Evolutionary conservation across 1,140 invertebrate species (phyloP), one percentile per base, ranked within the genome.

Genomic region (Gryllus bimaculatus): DNA sequence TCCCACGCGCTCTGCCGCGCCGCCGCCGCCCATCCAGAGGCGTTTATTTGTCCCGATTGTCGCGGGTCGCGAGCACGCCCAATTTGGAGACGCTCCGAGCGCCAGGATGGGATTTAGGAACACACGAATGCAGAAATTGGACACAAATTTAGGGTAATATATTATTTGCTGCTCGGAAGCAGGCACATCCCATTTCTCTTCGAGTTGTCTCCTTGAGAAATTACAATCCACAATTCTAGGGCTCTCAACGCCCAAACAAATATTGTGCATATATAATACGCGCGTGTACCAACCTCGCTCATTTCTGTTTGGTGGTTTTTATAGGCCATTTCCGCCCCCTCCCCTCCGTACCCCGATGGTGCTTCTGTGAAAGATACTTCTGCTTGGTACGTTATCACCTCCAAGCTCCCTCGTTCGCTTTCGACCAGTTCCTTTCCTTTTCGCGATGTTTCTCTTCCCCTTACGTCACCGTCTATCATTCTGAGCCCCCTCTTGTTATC

Each of bases 101-200:
- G 54, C 54, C 18, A 66, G 10, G 54, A 18, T 13, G 26, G 54
- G 54, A 66, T 66, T 66, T 66, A 66, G 54, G 10, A 18, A 66
- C 54, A 66, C 54, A 66, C 10, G 18, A 66, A 66, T 66, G 54
- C 54, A 66, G 54, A 66, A 66, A 66, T 66, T 66, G 54, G 54
- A 66, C 54, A 18, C 54, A 66, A 66, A 66, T 66, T 66, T 66
- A 66, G 54, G 54, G 54, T 66, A 66, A 66, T 66, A 66, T 66
- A 66, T 66, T 66, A 66, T 66, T 66, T 18, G 54, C 10, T 66
- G 54, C 54, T 66, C 10, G 18, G 54, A 2, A 66, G 10, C 54
- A 7, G 54, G 10, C 54, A 13, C 18, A 10, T 18, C 10, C 54
- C 54, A 66, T 66, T 13, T 66, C 54, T 66, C 54, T 66, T 66